phyloP scores from a whole-genome alignment of 2,888 invertebrate species.

The Rhynchonema sp. region DNA sequence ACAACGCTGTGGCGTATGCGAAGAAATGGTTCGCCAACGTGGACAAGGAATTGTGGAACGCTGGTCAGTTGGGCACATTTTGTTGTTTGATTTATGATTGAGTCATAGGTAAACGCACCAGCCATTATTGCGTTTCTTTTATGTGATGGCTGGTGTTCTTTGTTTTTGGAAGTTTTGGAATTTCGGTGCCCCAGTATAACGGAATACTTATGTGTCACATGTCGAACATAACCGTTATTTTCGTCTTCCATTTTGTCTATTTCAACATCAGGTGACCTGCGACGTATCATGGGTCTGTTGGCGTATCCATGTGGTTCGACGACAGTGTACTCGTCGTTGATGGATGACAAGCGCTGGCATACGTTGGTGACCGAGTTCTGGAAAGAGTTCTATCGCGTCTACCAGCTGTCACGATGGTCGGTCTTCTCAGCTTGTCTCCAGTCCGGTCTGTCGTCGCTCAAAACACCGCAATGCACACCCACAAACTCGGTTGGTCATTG shows the following conservation, averaged over 20 bases:
- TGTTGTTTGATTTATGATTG: too few relatives aligned
- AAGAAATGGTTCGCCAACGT: conserved; percentile 60
- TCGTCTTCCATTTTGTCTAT: too few relatives aligned
- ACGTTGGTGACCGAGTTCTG: conserved; percentile 70
- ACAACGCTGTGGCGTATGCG: conserved; percentile 78
- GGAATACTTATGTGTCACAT: too few relatives aligned
- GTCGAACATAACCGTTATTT: too few relatives aligned
- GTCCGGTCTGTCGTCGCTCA: conserved; percentile 78
- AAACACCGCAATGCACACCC: conserved; percentile 47
- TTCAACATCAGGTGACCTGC: conserved; percentile 1
- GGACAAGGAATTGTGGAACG: not conserved
- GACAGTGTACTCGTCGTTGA: not conserved
- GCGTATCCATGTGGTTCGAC: conserved; percentile 3
- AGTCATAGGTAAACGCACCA: too few relatives aligned
- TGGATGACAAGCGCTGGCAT: conserved; percentile 53
- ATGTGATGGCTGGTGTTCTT: too few relatives aligned
- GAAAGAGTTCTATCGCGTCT: conserved; percentile 74
- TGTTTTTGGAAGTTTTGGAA: too few relatives aligned
- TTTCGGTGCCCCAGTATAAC: too few relatives aligned
- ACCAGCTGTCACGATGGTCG: conserved; percentile 73
- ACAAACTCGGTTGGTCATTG: not conserved
- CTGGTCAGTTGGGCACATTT: too few relatives aligned
- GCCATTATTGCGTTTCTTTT: too few relatives aligned
- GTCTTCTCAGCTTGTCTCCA: conserved; percentile 76
- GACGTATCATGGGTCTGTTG: conserved; percentile 12